Conservation (phyloP, 2,888 invertebrate species). For the Zeuzera pyrina region DNA sequence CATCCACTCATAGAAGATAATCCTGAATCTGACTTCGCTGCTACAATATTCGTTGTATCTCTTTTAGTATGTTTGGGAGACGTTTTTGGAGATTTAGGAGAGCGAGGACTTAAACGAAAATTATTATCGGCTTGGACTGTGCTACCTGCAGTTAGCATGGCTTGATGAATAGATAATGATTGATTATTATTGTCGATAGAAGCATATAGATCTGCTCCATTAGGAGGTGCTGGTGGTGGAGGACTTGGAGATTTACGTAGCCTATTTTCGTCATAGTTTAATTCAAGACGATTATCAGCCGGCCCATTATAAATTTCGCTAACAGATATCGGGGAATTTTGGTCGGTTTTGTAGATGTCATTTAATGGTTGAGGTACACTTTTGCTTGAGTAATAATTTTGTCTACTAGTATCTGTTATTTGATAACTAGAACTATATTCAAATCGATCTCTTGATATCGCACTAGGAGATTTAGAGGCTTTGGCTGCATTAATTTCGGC, state of each 20-base stretch:
- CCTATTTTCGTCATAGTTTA: slow-evolving; percentile 65
- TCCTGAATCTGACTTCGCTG: slow-evolving; percentile 89
- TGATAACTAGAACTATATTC: slow-evolving; percentile 73
- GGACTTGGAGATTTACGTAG: slow-evolving; percentile 77
- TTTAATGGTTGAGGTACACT: slow-evolving; percentile 55
- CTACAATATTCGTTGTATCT: slow-evolving; percentile 74
- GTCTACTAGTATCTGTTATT: slow-evolving; percentile 43
- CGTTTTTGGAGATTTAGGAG: slow-evolving; percentile 81
- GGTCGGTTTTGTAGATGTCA: slow-evolving; percentile 69
- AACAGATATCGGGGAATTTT: slow-evolving; percentile 76
- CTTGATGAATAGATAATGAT: slow-evolving; percentile 29
- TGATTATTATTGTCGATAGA: slow-evolving; percentile 50
- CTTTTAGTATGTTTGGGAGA: slow-evolving; percentile 80
- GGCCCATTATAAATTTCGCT: slow-evolving; percentile 77
- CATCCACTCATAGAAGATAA: slow-evolving; percentile 90
- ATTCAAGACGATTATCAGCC: slow-evolving; percentile 50
- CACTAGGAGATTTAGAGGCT: slow-evolving; percentile 61
- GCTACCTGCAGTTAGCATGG: slow-evolving; percentile 42
- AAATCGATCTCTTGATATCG: slow-evolving; percentile 72
- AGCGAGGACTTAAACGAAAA: slow-evolving; percentile 77
- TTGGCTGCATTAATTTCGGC: slow-evolving; percentile 73
- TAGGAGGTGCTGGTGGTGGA: slow-evolving; percentile 86
- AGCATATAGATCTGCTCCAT: slow-evolving; percentile 69
- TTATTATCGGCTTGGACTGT: slow-evolving; percentile 53
- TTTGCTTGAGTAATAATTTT: slow-evolving; percentile 52